Evolutionary conservation across 2,888 invertebrate genomes (phyloP), one percentile per base, ranked within the genome.

Genomic region (Ichneumoninae sp.): DNA sequence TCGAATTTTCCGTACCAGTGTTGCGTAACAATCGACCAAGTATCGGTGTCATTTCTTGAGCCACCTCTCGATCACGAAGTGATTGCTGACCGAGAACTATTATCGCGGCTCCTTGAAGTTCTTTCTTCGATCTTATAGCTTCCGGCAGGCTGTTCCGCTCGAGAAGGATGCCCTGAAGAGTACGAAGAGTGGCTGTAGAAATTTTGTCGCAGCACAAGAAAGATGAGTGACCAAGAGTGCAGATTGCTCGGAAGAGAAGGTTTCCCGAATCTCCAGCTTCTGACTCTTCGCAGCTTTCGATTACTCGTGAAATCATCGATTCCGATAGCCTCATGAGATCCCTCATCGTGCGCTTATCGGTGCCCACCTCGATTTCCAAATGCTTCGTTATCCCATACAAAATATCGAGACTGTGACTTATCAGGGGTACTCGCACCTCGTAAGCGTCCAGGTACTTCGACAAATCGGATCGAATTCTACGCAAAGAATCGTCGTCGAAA

Each of bases 41-140:
- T 74, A 95, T 94, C 30, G 96, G 96, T 82, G 96, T 95, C 79
- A 95, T 95, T 82, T 94, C 94, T 86, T 95, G 95, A 16, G 97
- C 97, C 57, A 95, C 91, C 16, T 92, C 93, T 80, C 96, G 96
- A 91, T 96, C 95, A 83, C 96, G 95, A 86, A 96, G 92, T 89
- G 96, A 95, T 89, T 96, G 94, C 89, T 96, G 95, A 13, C 96
- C 96, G 72, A 95, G 87, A 13, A 94, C 89, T 2, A 92, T 94
- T 19, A 95, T 94, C 66, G 93, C 94, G 26, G 94, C 94, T 68
- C 95, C 95, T 82, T 93, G 93, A 7, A 90, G 85, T 13, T 89
- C 89, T 19, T 88, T 83, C 4, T 80, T 83, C 1, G 86, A 65
- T n/a, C 83, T 85, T 4, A 91, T 57, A 7, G 80, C 54, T 3